Evolutionary conservation across 37 sponge, comb jelly and placozoan genomes (phyloP), one percentile per base, ranked within the genome.

Genomic region (Aplysina aerophoba): DNA sequence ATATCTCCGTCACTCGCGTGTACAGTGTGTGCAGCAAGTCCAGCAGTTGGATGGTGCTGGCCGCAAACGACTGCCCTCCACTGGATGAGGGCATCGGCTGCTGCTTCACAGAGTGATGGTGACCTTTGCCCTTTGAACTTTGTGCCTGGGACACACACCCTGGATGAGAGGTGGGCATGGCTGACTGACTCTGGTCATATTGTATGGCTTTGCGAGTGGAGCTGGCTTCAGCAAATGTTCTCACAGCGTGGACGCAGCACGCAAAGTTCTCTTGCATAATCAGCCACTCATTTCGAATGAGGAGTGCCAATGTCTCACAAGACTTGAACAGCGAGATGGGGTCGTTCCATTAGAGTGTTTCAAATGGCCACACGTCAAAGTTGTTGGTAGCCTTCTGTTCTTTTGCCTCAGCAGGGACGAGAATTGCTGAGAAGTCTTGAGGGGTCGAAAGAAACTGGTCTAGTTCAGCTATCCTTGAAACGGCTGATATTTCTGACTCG

Each of bases 21-120:
- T 64, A 55, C 81, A 68, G 87, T 0, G 93, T 90, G 41, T 95
- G 93, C 82, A 93, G 33, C 30, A 95, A 88, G 53, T 95, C 96
- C 61, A 95, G 89, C 62, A 95, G 60, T 67, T 87, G 89, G 15
- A 92, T 81, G 28, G 89, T 71, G 21, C 59, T 25, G 4, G 89
- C 64, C 39, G 82, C 68, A 44, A 85, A 92, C 15, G 86, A 78
- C 61, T 61, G 63, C 25, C 55, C 69, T 15, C 25, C 56, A 13
- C 82, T 41, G 36, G 67, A 35, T 17, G 56, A 20, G 11, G 53
- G 24, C 24, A 1, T 53, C 50, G 56, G 69, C 14, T 55, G 37
- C 25, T 84, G 33, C 44, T 25, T 28, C 84, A 19, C 35, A 5
- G 11, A 13, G 38, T 39, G 25, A 24, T 3, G 80, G 65, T 19